Conservation (phyloP, 2,888 invertebrate species). For the Papilio protenor region DNA sequence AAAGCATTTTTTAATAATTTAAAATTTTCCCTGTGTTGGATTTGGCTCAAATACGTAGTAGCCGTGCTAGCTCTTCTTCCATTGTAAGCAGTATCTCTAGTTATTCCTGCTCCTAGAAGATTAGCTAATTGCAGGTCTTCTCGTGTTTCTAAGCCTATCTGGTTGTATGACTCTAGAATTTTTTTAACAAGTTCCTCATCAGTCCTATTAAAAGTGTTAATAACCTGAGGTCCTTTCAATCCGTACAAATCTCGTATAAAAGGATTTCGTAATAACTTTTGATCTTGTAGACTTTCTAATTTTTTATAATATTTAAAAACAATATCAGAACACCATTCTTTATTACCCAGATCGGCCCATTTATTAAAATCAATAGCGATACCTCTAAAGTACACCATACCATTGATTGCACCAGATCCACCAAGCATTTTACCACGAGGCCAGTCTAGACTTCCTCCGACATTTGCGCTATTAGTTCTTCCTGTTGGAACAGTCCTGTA, state of each 20-base stretch:
- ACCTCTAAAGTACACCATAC: constrained; percentile 84
- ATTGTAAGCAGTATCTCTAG: constrained; percentile 72
- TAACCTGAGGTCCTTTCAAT: constrained; percentile 70
- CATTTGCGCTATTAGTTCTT: constrained; percentile 89
- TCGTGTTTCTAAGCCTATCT: constrained; percentile 7
- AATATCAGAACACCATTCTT: constrained; percentile 81
- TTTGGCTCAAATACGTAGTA: constrained; percentile 71
- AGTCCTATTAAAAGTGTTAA: constrained; percentile 76
- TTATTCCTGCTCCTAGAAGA: constrained; percentile 75
- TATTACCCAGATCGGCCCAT: constrained; percentile 82
- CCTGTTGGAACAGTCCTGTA: constrained; percentile 89
- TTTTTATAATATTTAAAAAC: constrained; percentile 22
- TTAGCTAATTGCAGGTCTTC: constrained; percentile 73
- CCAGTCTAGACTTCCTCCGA: constrained; percentile 74
- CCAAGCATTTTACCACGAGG: constrained; percentile 86
- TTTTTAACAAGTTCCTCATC: constrained; percentile 58
- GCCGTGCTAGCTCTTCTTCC: constrained; percentile 79
- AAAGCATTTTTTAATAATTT: constrained; percentile 74
- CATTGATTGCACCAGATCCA: constrained; percentile 83
- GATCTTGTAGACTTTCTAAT: constrained; percentile 63
- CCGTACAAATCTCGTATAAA: constrained; percentile 64
- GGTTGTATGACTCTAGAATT: constrained; percentile 65
- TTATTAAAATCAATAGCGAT: constrained; percentile 75
- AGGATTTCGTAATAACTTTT: constrained; percentile 51
- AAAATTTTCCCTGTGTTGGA: constrained; percentile 60